Conservation (phyloP, 2,888 invertebrate species). For the Tribolium freemani region DNA sequence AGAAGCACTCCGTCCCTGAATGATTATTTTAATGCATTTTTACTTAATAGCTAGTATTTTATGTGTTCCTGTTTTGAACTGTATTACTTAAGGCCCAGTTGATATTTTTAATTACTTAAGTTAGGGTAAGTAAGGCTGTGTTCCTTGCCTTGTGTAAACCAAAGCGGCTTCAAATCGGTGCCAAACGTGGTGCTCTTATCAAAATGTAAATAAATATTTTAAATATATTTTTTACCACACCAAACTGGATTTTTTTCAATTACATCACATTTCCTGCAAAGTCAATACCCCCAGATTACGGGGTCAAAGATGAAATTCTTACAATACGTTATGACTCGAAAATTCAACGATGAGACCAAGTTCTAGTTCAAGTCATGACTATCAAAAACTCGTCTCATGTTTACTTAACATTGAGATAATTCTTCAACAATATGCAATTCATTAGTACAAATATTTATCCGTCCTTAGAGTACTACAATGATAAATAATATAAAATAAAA, state of each 20-base stretch:
- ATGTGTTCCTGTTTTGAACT: not conserved
- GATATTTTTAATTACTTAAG: not conserved
- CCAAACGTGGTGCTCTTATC: not conserved
- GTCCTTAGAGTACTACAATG: not conserved
- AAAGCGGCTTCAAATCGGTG: not conserved
- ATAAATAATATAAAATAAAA: not conserved
- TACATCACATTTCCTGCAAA: no score
- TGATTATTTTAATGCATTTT: not conserved
- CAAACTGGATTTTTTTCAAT: not conserved
- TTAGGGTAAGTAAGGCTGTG: not conserved
- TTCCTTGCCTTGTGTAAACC: not conserved
- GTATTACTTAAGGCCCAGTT: not conserved
- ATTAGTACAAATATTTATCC: not conserved
- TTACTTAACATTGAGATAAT: not conserved
- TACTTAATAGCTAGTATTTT: not conserved
- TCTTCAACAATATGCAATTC: not conserved
- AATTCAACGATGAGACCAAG: not conserved
- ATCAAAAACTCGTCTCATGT: not conserved
- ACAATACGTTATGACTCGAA: not conserved
- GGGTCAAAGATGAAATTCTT: not conserved
- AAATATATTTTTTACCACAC: not conserved
- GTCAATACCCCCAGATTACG: no score
- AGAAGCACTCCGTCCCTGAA: conserved; percentile 30
- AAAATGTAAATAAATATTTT: not conserved
- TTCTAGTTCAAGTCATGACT: not conserved